Percentiles rank a stretch among this genome's conserved stretches.
Conservation (phyloP, 2,797 vertebrate genomes). For the Sebastes taczanowskii region DNA sequence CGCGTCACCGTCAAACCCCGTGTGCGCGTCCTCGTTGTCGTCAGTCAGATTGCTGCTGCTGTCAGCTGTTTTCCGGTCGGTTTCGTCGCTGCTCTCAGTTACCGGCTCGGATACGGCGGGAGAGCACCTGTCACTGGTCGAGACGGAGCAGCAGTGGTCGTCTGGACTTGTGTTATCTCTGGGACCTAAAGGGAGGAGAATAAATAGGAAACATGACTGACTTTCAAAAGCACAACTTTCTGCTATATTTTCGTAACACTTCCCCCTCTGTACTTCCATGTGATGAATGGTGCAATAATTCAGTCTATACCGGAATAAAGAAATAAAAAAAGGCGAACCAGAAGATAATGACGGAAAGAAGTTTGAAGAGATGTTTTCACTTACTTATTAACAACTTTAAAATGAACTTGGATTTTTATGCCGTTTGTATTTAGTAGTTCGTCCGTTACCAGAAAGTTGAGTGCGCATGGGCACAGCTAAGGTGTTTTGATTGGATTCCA, state of each 20-base stretch:
- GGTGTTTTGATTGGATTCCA: background rate
- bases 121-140: constrained; percentile 88
- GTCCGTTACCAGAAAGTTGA: background rate
- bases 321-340: background rate
- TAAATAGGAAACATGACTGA: constrained; percentile 8
- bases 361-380: background rate
- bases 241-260: background rate
- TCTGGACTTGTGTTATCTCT: constrained; percentile 51
- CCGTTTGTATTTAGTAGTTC: background rate
- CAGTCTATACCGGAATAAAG: background rate
- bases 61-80: constrained; percentile 61
- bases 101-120: constrained; percentile 83
- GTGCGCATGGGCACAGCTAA: background rate
- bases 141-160: constrained; percentile 60
- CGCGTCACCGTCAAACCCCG: constrained; percentile 59
- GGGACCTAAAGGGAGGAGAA: constrained; percentile 59
- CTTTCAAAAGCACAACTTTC: background rate
- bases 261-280: background rate
- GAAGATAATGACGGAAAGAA: background rate
- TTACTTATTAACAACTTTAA: background rate
- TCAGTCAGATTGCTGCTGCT: constrained; percentile 52
- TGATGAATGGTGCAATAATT: background rate
- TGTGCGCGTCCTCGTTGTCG: constrained; percentile 69
- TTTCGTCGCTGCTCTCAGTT: constrained; percentile 70
- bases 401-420: background rate